These are phyloP conservation scores for Onychorhynchus coronatus DNA, from an alignment of 2,113 vertebrate species.

Conservation along the genomic window DNA sequence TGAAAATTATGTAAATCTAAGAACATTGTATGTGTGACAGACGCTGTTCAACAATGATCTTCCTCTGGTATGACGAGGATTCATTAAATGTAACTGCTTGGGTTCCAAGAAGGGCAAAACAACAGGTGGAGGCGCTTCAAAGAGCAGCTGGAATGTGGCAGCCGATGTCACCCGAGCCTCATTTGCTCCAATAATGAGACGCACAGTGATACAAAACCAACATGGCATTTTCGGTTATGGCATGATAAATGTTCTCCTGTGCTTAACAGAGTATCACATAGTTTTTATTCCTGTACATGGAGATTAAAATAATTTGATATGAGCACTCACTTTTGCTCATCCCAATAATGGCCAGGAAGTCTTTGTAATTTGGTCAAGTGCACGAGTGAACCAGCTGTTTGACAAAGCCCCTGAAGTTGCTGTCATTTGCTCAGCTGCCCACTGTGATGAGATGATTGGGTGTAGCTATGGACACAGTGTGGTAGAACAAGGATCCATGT, in stretches of 20 bases:
- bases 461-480: background rate
- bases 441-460: background rate
- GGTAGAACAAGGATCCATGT: background rate
- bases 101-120: conserved; percentile 33
- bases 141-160: conserved; percentile 58
- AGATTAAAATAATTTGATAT: conserved; percentile 32
- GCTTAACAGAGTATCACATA: background rate
- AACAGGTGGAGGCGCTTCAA: conserved; percentile 55
- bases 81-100: conserved; percentile 38
- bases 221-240: conserved; percentile 39
- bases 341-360: background rate
- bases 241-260: conserved; percentile 38
- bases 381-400: background rate
- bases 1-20: conserved; percentile 52
- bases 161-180: conserved; percentile 28
- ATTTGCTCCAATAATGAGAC: conserved; percentile 50
- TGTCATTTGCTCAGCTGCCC: background rate
- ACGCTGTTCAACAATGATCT: conserved; percentile 48
- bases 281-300: conserved; percentile 44
- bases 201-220: conserved; percentile 47
- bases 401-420: background rate
- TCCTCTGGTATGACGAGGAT: conserved; percentile 40
- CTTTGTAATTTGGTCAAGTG: background rate
- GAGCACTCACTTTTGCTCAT: background rate
- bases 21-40: background rate